Evolutionary conservation across 2,113 vertebrate genomes (phyloP).

Genomic region (Naja naja): DNA sequence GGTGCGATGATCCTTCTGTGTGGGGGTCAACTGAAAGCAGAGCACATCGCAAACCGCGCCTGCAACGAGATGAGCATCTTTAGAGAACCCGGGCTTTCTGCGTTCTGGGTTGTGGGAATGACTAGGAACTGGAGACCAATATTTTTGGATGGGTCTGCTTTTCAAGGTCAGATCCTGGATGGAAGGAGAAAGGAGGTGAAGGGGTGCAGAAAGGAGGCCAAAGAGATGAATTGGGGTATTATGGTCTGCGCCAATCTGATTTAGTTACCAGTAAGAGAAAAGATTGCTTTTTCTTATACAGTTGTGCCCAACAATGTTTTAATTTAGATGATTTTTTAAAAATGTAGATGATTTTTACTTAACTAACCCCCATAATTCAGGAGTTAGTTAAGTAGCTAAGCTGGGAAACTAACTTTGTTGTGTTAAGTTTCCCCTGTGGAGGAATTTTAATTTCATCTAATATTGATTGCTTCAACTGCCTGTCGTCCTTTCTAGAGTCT

Average conservation of each 20-base stretch:
- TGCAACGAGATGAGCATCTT: neutral
- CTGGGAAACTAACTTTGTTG: neutral
- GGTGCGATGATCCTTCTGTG: neutral
- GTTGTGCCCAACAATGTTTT: neutral
- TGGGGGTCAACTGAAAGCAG: neutral
- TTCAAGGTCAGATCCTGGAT: neutral
- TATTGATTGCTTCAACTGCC: neutral
- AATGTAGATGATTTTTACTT: neutral
- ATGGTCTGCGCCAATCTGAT: neutral
- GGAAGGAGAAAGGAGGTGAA: too few species aligned
- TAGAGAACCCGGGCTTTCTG: neutral
- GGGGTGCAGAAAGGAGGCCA: neutral
- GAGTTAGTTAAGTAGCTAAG: neutral
- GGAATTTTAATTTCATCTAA: neutral
- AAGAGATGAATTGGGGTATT: neutral
- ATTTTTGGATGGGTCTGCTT: neutral
- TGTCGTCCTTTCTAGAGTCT: neutral
- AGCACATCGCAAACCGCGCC: fast-evolving
- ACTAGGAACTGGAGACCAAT: neutral
- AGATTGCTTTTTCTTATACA: neutral
- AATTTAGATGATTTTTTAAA: neutral
- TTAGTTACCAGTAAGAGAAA: neutral
- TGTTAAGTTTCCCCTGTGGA: neutral
- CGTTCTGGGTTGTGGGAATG: neutral
- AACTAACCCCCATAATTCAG: neutral